Conservation (phyloP, 1,140 invertebrate genomes). For the Aphelinus certus region DNA sequence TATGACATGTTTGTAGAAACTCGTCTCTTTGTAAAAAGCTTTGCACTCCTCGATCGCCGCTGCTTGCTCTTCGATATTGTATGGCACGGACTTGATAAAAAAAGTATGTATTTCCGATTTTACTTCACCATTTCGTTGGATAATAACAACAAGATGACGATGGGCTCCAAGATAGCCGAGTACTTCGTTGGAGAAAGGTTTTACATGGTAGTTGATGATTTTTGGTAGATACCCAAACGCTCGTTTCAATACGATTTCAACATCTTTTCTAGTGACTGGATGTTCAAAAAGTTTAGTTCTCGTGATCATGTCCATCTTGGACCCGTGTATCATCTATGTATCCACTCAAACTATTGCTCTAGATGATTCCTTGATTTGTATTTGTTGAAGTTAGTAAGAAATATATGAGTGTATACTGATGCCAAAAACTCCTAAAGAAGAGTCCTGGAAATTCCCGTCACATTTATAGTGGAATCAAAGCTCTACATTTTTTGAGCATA, state of each 20-base stretch:
- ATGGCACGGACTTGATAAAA: conserved; percentile 13
- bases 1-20: not conserved
- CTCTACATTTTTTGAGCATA: too few relatives aligned
- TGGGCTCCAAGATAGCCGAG: not conserved
- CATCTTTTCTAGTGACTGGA: not conserved
- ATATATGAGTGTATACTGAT: too few relatives aligned
- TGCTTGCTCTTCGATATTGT: not conserved
- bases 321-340: too few relatives aligned
- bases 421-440: too few relatives aligned
- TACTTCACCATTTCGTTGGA: not conserved
- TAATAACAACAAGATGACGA: not conserved
- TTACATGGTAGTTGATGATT: not conserved
- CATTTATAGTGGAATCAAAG: too few relatives aligned
- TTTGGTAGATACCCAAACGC: not conserved
- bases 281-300: too few relatives aligned
- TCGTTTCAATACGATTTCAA: not conserved
- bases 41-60: not conserved
- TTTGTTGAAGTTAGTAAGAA: too few relatives aligned
- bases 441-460: too few relatives aligned
- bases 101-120: not conserved
- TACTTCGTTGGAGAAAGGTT: not conserved
- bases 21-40: not conserved
- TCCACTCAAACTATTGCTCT: too few relatives aligned
- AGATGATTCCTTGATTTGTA: too few relatives aligned
- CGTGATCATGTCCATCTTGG: too few relatives aligned